Evolutionary conservation across 2,113 vertebrate species (phyloP).

Genomic region (Hipposideros armiger): DNA sequence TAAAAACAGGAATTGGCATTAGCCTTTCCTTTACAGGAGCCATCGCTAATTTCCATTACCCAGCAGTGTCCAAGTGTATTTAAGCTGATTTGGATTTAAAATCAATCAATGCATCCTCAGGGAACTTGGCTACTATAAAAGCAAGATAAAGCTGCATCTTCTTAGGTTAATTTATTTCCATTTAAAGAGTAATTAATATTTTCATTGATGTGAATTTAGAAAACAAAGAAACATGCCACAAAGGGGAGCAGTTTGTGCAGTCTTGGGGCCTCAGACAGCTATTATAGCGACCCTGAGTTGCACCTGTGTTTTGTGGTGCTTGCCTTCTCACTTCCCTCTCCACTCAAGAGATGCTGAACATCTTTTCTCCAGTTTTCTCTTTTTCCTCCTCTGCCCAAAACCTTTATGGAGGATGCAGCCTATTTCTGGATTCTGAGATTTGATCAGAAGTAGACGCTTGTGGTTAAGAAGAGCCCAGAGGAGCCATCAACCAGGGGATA

Average conservation of each 20-base stretch:
- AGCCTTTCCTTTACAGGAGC: constrained; percentile 18
- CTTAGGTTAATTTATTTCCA: constrained; percentile 73
- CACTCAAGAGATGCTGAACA: background rate
- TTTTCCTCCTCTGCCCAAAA: background rate
- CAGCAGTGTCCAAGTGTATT: constrained; percentile 59
- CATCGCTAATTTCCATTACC: constrained; percentile 50
- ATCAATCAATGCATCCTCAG: constrained; percentile 70
- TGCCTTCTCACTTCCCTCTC: background rate
- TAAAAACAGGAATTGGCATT: background rate
- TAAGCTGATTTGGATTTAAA: constrained; percentile 69
- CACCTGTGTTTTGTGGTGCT: background rate
- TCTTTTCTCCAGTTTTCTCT: background rate
- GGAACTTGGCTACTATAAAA: constrained; percentile 56
- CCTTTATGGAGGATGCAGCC: background rate
- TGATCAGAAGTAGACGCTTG: background rate
- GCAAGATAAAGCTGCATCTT: constrained; percentile 68
- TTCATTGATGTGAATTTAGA: constrained; percentile 35
- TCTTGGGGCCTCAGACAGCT: background rate
- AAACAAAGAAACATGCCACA: background rate
- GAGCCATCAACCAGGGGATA: background rate
- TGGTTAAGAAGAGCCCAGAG: background rate
- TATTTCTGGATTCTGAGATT: background rate
- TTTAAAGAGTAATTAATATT: constrained; percentile 74
- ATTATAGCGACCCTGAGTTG: fast-evolving
- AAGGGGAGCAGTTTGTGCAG: background rate